A percentile compares a stretch with the other conserved stretches of the same genome.
Conservation (phyloP, 35 echinoderm and acorn worm species). For the Apostichopus japonicus region DNA sequence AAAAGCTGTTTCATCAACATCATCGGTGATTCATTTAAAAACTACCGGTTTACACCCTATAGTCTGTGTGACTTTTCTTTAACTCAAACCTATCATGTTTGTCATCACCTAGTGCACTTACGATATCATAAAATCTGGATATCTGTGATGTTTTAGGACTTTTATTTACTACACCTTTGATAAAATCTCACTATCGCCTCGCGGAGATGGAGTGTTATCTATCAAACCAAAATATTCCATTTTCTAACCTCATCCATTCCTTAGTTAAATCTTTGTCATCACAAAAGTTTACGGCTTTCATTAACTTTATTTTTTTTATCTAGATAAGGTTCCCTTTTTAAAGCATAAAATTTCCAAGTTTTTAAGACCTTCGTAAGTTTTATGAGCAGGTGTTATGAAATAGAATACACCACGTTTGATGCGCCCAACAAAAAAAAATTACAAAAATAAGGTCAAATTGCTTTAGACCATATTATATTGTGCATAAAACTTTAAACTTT, state of each 20-base stretch:
- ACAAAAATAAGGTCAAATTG: too few species aligned
- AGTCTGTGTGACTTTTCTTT: too few species aligned
- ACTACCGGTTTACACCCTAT: too few species aligned
- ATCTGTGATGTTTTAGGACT: background rate
- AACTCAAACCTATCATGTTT: background rate
- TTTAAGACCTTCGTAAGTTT: background rate
- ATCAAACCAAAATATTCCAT: background rate
- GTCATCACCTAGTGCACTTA: background rate
- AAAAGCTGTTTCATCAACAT: too few species aligned
- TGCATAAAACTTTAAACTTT: too few species aligned
- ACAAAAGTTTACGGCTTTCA: background rate
- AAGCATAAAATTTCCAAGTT: background rate
- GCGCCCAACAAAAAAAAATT: too few species aligned
- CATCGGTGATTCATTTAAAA: too few species aligned
- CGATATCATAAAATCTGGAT: background rate
- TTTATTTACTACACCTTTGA: background rate
- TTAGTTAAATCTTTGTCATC: background rate
- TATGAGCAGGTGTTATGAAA: background rate
- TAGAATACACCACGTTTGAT: background rate
- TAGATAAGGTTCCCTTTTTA: background rate
- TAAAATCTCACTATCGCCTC: background rate
- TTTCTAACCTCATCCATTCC: background rate
- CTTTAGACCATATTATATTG: too few species aligned
- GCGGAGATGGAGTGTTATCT: background rate
- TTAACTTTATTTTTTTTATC: background rate